Conservation (phyloP, 2,888 invertebrate genomes). For the Laothoe populi region DNA sequence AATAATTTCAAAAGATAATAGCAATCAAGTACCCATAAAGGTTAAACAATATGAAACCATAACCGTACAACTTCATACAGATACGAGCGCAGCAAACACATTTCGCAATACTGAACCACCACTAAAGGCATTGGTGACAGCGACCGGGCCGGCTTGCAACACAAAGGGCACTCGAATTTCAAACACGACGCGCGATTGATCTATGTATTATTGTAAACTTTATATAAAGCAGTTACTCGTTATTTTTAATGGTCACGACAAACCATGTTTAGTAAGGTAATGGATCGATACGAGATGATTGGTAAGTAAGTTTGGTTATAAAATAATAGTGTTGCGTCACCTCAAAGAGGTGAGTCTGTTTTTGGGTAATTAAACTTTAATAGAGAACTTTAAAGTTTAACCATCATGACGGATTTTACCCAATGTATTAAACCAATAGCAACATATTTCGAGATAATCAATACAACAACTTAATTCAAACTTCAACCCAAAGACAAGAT, state of each 20-base stretch:
- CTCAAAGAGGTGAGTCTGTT: not conserved
- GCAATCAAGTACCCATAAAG: not conserved
- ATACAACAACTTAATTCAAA: conserved; percentile 2
- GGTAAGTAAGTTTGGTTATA: not conserved
- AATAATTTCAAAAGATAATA: too few relatives aligned
- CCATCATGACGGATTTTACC: not conserved
- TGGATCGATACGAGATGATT: not conserved
- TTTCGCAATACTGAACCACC: conserved; percentile 43
- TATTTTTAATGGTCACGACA: conserved; percentile 17
- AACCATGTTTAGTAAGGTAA: conserved; percentile 3
- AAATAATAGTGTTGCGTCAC: not conserved
- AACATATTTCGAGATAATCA: not conserved
- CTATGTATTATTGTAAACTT: not conserved
- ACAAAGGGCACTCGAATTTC: not conserved
- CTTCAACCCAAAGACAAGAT: not conserved
- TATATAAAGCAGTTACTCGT: not conserved
- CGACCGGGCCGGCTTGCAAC: conserved; percentile 17
- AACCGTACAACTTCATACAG: not conserved
- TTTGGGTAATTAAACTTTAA: too few relatives aligned
- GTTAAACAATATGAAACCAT: not conserved
- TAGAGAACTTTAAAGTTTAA: too few relatives aligned
- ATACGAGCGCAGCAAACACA: conserved; percentile 30
- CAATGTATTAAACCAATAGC: too few relatives aligned
- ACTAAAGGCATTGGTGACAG: not conserved
- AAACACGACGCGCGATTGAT: conserved; percentile 13